Base-by-base conservation (phyloP, 2,113 vertebrate genomes). In the Passer domesticus region DNA sequence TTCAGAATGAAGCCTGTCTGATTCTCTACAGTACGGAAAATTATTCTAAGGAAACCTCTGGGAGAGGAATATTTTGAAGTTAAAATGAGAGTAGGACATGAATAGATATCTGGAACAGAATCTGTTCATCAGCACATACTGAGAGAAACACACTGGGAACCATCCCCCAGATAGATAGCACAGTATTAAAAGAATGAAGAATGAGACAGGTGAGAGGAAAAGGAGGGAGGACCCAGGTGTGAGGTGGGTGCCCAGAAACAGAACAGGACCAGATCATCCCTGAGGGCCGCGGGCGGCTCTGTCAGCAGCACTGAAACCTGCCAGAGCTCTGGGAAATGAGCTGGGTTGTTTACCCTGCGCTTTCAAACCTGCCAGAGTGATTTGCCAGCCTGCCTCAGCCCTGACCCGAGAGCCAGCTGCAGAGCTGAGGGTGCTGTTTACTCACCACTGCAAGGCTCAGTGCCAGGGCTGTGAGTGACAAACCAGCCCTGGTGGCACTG, bases 1-100 rank as follows among this genome's bases (percentile, higher is more conserved):
- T 90, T 90, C 90, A 66, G 69, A 81, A 72, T 41, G 41, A 55
- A 75, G 41, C 39, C 72, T 94, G 72, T 49, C 56, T 95, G 59
- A 80, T 80, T 91, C 77, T 76, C 60, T 67, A 64, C 68, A 83
- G 60, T 15, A 83, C 13, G 53, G 62, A 31, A 55, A 89, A 64
- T 83, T 91, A 89, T 83, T 87, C 47, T 83, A 78, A 78, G 73
- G n/a, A 79, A 85, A 92, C n/a, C 78, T 89, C 91, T 79, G 41
- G 69, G 58, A 94, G 81, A 86, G 60, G 70, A 91, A 89, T 93
- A 83, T 94, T 93, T 90, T 93, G 90, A 90, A 83, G 79, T 47
- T 46, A 41, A 90, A 92, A 90, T 63, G 60, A 94, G 68, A 81
- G 66, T 46, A 75, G 68, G 68, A 80, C 25, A 41, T 21, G 44